Evolutionary conservation across 2,888 invertebrate species (phyloP), one percentile per base, ranked within the genome.

Genomic region (Hydropsyche betteni): DNA sequence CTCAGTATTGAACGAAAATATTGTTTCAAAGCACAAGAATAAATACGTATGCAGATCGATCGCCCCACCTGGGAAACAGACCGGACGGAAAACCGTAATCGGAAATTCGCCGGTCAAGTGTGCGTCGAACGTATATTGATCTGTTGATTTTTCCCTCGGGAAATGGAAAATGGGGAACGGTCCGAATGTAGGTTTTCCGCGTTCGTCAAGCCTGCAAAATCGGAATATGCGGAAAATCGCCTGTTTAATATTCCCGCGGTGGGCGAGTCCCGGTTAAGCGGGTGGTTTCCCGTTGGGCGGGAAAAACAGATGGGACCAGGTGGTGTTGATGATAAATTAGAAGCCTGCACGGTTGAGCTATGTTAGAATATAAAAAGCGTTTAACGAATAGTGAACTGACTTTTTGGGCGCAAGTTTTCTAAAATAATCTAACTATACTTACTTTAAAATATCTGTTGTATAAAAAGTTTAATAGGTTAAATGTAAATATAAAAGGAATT

Each of bases 261-360:
- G 38, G 16, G 44, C 24, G 64, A 6, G 34, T 16, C 8, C 24
- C 34, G 64, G 24, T 64, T 10, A 64, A 33, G 33, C 64, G 44
- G 7, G 53, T 7, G 51, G 69, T 51, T 44, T 8, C 7, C 44
- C 44, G 50, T 10, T 36, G 12, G 38, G 44, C 16, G n/a, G 58
- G 51, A 16, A 33, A 12, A 64, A 34, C n/a, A 58, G 58, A 55
- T n/a, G 61, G 38, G 55, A 36, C 58, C 72, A 72, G 72, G 72
- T 72, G 72, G 58, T 33, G 55, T 7, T 69, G 69, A 69, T 76
- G 76, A 76, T 74, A 76, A 76, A 76, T 76, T 76, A 76, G 76
- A 69, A 44, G 44, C 44, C 24, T 44, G 44, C 3, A 4, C 10
- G 44, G 44, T 44, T 44, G 44, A 44, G 10, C 44, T 10, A 10